These are phyloP conservation scores for Mus spretus DNA, from an alignment of 2,797 vertebrate species.

Conservation along the genomic window DNA sequence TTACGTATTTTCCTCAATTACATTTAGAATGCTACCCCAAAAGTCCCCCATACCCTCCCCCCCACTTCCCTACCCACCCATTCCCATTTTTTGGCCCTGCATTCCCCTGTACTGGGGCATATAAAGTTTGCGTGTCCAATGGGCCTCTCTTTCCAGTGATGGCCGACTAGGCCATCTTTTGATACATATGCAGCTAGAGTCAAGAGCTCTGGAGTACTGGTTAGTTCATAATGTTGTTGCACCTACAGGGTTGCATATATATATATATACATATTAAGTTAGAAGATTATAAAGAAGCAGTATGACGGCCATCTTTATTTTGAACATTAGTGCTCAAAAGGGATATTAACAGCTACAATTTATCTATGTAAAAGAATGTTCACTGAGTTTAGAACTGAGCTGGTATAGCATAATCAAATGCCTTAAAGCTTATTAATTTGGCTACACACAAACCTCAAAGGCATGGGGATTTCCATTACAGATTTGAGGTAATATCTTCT, in stretches of 20 bases:
- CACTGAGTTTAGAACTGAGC: not conserved
- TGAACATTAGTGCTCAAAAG: conserved; percentile 1
- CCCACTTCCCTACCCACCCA: no score
- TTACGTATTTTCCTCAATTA: no score
- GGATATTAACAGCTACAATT: not conserved
- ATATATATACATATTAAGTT: not conserved
- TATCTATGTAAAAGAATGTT: not conserved
- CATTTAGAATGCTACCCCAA: no score
- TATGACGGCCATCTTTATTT: not conserved
- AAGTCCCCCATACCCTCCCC: no score
- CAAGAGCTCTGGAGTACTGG: no score
- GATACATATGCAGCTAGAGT: no score
- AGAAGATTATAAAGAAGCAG: not conserved
- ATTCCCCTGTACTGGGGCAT: no score
- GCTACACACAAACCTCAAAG: not conserved
- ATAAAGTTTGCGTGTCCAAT: no score
- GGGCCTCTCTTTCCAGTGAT: no score
- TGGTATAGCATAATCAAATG: not conserved
- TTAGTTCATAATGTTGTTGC: no score
- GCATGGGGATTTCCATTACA: not conserved
- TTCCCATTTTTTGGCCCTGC: no score
- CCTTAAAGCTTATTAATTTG: not conserved
- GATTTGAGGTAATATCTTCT: not conserved
- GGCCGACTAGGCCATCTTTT: no score
- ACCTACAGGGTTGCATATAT: not conserved